Evolutionary conservation across 2,888 invertebrate genomes (phyloP).

Genomic region (Anthrax anthrax): DNA sequence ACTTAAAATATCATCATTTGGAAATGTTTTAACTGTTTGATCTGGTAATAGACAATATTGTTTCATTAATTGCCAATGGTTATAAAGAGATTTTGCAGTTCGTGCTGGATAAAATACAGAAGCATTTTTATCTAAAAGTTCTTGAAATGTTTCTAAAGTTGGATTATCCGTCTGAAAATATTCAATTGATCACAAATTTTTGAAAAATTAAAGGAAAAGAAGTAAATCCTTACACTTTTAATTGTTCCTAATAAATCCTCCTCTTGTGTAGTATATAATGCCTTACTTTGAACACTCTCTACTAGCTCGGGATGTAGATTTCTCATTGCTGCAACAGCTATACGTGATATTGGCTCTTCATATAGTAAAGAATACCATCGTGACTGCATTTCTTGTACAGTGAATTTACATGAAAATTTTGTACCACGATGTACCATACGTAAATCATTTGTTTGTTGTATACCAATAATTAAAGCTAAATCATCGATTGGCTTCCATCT

Average conservation of each 20-base stretch:
- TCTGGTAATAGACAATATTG: constrained; percentile 84
- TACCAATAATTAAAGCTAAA: constrained; percentile 80
- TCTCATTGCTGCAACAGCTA: constrained; percentile 84
- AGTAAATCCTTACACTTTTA: constrained; percentile 49
- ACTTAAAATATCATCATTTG: constrained; percentile 48
- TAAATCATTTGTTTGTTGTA: constrained; percentile 78
- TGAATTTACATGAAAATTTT: constrained; percentile 92
- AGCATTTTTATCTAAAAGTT: constrained; percentile 67
- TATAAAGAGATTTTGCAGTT: constrained; percentile 68
- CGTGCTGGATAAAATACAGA: constrained; percentile 77
- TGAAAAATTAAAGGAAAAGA: too few relatives aligned
- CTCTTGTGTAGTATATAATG: constrained; percentile 78
- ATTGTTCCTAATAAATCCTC: constrained; percentile 73
- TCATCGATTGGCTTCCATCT: constrained; percentile 98
- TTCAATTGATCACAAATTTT: too few relatives aligned
- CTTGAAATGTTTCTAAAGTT: constrained; percentile 66
- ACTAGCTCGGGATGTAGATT: constrained; percentile 86
- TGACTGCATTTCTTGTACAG: constrained; percentile 82
- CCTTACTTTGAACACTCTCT: constrained; percentile 72
- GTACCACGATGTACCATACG: constrained; percentile 76
- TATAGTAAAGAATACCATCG: constrained; percentile 93
- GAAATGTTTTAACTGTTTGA: constrained; percentile 57
- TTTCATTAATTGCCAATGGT: constrained; percentile 86
- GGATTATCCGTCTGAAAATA: constrained; percentile 51
- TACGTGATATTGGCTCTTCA: constrained; percentile 83